Percentiles rank a stretch among this genome's conserved stretches.
Conservation (phyloP, 2,113 vertebrate species). For the Triplophysa dalaica region DNA sequence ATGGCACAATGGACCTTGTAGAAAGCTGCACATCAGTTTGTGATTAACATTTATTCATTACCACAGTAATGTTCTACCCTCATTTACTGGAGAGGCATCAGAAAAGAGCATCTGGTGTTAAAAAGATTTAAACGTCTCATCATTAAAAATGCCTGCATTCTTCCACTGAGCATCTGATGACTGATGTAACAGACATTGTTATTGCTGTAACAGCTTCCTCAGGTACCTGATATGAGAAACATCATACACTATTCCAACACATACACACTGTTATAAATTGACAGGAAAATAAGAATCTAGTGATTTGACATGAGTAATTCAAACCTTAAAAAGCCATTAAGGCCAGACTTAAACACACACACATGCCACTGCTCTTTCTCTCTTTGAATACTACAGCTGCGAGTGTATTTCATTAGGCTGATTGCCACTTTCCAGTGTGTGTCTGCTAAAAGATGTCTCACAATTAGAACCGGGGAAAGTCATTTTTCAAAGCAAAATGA, state of each 20-base stretch:
- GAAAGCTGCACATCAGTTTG: neutral
- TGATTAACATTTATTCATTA: too few relatives aligned
- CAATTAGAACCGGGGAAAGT: slow-evolving; percentile 19
- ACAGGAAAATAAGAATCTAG: neutral
- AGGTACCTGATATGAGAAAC: neutral
- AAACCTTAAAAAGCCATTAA: slow-evolving; percentile 24
- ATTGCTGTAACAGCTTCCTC: neutral
- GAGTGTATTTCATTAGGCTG: slow-evolving; percentile 30
- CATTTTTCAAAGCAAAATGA: slow-evolving; percentile 27
- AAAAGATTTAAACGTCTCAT: neutral
- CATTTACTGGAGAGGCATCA: neutral
- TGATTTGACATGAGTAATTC: slow-evolving; percentile 24
- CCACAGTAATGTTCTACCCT: neutral
- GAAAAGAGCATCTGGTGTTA: slow-evolving; percentile 4
- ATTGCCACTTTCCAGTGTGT: slow-evolving; percentile 22
- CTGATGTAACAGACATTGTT: too few relatives aligned
- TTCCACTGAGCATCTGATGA: neutral
- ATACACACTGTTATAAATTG: slow-evolving; percentile 8
- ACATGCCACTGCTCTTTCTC: slow-evolving; percentile 21
- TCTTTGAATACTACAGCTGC: slow-evolving; percentile 21
- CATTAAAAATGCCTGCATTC: slow-evolving; percentile 4
- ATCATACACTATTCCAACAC: neutral
- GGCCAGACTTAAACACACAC: slow-evolving; percentile 10
- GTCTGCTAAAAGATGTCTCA: slow-evolving; percentile 4
- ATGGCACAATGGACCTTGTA: neutral